Percentiles rank a stretch among this genome's conserved stretches.
phyloP scores from a whole-genome alignment of 2,113 vertebrate genomes.

The Gulo gulo region DNA sequence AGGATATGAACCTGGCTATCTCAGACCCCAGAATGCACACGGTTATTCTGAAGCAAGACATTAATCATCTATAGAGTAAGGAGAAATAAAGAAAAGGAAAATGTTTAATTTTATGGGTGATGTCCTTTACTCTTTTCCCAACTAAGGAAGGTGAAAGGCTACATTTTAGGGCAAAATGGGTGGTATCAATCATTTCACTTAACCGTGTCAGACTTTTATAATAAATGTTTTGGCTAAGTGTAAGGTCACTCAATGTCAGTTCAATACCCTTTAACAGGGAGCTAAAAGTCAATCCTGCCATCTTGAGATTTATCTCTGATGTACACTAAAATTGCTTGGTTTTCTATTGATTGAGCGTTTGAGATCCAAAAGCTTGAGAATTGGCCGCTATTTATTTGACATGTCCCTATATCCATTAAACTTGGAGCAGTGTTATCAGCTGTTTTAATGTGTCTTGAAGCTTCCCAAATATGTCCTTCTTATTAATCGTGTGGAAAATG shows the following conservation, averaged over 20 bases:
- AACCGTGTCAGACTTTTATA: conserved; percentile 63
- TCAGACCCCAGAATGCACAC: neutral
- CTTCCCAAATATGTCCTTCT: neutral
- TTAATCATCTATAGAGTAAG: neutral
- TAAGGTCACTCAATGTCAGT: conserved; percentile 58
- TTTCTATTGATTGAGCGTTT: conserved; percentile 65
- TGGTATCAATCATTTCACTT: conserved; percentile 56
- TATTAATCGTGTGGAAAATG: neutral
- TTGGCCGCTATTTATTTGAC: conserved; percentile 30
- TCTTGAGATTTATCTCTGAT: conserved; percentile 55
- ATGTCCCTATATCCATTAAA: conserved; percentile 16
- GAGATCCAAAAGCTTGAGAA: conserved; percentile 60
- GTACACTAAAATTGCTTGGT: conserved; percentile 54
- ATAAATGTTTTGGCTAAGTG: conserved; percentile 36
- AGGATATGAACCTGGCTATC: neutral
- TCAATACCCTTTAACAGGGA: conserved; percentile 55
- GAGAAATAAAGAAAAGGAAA: conserved; percentile 20
- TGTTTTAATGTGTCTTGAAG: neutral
- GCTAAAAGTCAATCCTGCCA: conserved; percentile 58
- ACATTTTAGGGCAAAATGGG: conserved; percentile 11
- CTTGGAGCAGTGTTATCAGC: neutral
- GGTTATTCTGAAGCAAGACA: neutral
- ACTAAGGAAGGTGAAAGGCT: neutral
- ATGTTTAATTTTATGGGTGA: conserved; percentile 19
- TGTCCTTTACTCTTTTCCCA: conserved; percentile 5